A percentile compares a stretch with the other conserved stretches of the same genome.
Evolutionary conservation across 2,113 vertebrate genomes (phyloP).

Genomic region (Corydoras sp.): DNA sequence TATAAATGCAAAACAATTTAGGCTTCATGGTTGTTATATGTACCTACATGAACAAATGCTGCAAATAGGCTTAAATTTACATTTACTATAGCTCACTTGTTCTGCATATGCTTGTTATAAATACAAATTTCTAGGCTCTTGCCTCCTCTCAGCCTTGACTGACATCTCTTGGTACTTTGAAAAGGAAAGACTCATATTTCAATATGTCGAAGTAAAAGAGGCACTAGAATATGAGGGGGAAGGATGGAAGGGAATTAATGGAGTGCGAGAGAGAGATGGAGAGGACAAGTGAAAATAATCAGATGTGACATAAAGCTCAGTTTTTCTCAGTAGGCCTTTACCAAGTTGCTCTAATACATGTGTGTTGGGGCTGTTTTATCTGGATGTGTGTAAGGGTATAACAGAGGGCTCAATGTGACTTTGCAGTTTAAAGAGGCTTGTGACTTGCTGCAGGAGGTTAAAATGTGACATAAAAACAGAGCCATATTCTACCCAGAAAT

Average conservation of each 20-base stretch:
- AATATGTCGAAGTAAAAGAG: not conserved
- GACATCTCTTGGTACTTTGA: not conserved
- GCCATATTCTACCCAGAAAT: conserved; percentile 5
- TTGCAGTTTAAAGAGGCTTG: not conserved
- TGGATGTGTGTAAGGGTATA: conserved; percentile 8
- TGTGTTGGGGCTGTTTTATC: conserved; percentile 8
- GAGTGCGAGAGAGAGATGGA: conserved; percentile 5
- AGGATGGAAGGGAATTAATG: not conserved
- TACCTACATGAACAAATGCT: too few relatives aligned
- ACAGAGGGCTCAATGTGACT: not conserved
- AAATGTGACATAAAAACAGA: not conserved
- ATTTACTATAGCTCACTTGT: too few relatives aligned
- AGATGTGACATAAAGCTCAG: conserved; percentile 23
- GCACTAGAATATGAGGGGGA: not conserved
- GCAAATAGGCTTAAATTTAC: too few relatives aligned
- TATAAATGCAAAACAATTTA: too few relatives aligned
- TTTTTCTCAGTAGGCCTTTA: conserved; percentile 14
- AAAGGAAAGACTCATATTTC: not conserved
- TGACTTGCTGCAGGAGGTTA: too few relatives aligned
- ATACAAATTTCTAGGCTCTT: too few relatives aligned
- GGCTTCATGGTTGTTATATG: too few relatives aligned
- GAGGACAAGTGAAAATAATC: conserved; percentile 9
- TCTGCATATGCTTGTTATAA: too few relatives aligned
- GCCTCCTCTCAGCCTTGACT: not conserved
- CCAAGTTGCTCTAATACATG: conserved; percentile 20